Base-by-base conservation (phyloP, 2,797 vertebrate species). In the Phaenicophaeus curvirostris region DNA sequence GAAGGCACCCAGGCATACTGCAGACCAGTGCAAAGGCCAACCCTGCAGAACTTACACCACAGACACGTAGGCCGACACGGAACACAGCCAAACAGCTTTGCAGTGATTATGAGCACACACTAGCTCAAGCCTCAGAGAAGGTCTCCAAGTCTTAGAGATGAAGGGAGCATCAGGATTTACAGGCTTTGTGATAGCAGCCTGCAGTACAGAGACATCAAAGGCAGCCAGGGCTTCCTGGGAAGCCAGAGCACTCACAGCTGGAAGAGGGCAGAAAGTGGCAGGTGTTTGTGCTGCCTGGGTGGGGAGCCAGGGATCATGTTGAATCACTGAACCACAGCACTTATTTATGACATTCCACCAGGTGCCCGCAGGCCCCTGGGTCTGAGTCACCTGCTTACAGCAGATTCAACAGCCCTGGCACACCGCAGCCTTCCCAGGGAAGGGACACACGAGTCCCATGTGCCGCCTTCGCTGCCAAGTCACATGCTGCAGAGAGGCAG, bases 361-460 rank as follows among this genome's bases (percentile, higher is more conserved):
- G 89, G 84, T 95, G 72, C 75, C 78, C 44, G 3, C 79, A 87
- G 85, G 91, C 85, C 85, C 33, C 66, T 66, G 85, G 85, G 44
- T 37, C 25, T 85, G 95, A 93, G 89, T 97, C 96, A 96, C 92
- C 95, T 87, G 81, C 87, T 85, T 54, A 39, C 42, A 94, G 94
- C 83, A 93, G 87, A 77, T 82, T 66, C 71, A 51, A 41, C 74
- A 91, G 89, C 85, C 67, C 92, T 44, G 67, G 92, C 82, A 69
- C 27, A 16, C 37, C 81, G 61, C 74, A 93, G 85, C 85, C 76
- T 83, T 80, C 92, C 92, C 85, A 80, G 92, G 80, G 59, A 90
- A 75, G 42, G 93, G 85, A 69, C 44, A n/a, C 27, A 1, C 15
- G 25, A n/a, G 91, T 28, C 71, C 83, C 81, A 31, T 30, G 85